Evolutionary conservation across 1,140 invertebrate genomes (phyloP).

Genomic region (Neodiprion lecontei): DNA sequence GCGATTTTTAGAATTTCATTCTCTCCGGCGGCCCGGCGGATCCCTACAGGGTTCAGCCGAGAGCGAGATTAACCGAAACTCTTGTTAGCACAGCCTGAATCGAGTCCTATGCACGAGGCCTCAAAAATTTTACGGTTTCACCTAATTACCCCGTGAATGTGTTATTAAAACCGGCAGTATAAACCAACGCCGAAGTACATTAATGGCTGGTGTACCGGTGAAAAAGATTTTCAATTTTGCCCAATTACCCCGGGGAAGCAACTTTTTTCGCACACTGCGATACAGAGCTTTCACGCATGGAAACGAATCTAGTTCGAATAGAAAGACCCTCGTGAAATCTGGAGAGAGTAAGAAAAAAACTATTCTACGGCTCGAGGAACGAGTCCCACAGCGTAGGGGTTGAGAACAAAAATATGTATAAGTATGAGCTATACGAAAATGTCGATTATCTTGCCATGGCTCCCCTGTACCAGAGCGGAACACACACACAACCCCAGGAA

Average conservation of each 20-base stretch:
- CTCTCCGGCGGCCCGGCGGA: neutral
- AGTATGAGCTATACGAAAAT: constrained; percentile 3
- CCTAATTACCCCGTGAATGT: too few relatives aligned
- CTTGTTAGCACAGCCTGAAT: neutral
- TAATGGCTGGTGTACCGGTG: neutral
- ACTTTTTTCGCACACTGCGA: neutral
- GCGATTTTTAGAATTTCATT: neutral
- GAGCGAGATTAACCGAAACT: neutral
- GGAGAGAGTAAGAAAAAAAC: too few relatives aligned
- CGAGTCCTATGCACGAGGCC: too few relatives aligned
- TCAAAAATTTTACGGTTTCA: neutral
- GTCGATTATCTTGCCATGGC: neutral
- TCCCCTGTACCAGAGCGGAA: neutral
- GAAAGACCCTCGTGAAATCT: too few relatives aligned
- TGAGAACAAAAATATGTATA: neutral
- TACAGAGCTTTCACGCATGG: too few relatives aligned
- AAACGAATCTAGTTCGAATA: too few relatives aligned
- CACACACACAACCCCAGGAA: too few relatives aligned
- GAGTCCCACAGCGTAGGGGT: too few relatives aligned
- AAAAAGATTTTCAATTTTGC: neutral
- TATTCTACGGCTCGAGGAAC: too few relatives aligned
- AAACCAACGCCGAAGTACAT: neutral
- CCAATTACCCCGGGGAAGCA: neutral
- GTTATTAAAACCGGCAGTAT: neutral
- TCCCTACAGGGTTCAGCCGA: neutral